Percentiles rank a stretch among this genome's conserved stretches.
These are phyloP conservation scores for Cricetomys ansorgei DNA, from an alignment of 2,113 vertebrate genomes.

Conservation along the genomic window DNA sequence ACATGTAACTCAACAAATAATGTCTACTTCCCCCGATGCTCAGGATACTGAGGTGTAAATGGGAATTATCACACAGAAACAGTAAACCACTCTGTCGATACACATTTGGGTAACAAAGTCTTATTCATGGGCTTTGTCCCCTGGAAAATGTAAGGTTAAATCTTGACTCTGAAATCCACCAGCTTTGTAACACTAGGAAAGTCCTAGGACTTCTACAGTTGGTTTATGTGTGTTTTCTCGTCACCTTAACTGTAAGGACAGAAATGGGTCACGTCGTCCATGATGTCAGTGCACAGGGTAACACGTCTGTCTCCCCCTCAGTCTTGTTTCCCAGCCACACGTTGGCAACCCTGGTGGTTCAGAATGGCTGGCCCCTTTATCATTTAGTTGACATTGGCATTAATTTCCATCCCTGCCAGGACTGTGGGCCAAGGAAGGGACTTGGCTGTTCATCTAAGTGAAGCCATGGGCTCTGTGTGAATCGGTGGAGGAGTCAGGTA, in stretches of 20 bases:
- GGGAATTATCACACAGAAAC: not conserved
- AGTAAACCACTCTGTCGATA: not conserved
- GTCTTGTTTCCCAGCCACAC: not conserved
- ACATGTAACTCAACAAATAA: not conserved
- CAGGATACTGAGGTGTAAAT: not conserved
- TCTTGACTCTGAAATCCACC: not conserved
- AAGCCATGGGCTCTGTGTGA: not conserved
- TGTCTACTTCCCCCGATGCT: not conserved
- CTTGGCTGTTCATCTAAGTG: not conserved
- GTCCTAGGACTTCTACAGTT: not conserved
- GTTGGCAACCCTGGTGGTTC: not conserved
- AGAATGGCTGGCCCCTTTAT: not conserved
- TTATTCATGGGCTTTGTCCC: not conserved
- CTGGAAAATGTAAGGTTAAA: not conserved
- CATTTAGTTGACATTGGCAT: not conserved
- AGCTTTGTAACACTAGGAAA: not conserved
- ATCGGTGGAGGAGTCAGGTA: not conserved
- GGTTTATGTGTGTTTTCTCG: not conserved
- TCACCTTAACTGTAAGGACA: not conserved
- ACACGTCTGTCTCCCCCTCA: not conserved
- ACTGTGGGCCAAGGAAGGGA: not conserved
- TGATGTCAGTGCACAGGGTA: too few relatives aligned
- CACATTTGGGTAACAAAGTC: not conserved
- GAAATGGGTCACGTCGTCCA: not conserved
- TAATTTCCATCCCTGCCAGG: not conserved